These are phyloP conservation scores for Leptonema lineaticorne DNA, from an alignment of 1,140 invertebrate species.

Conservation along the genomic window DNA sequence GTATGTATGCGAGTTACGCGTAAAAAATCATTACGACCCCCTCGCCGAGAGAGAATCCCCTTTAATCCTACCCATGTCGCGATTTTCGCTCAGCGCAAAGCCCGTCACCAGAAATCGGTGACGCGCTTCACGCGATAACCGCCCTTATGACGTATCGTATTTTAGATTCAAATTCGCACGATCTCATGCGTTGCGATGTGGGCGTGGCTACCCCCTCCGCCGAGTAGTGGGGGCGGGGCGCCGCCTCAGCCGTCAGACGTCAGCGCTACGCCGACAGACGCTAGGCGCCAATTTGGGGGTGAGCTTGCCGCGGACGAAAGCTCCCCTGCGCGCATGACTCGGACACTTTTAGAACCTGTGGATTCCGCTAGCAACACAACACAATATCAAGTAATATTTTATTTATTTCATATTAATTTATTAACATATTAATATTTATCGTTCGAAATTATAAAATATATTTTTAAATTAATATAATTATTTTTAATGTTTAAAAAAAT, in stretches of 20 bases:
- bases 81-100: slow-evolving; percentile 38
- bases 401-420: too few relatives aligned
- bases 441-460: too few relatives aligned
- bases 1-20: slow-evolving; percentile 5
- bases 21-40: slow-evolving; percentile 41
- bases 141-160: background rate
- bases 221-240: slow-evolving; percentile 9
- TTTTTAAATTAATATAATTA: too few relatives aligned
- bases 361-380: too few relatives aligned
- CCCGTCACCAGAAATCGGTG: slow-evolving; percentile 30
- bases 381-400: background rate
- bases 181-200: background rate
- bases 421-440: too few relatives aligned
- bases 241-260: slow-evolving; percentile 26
- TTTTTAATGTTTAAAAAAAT: too few relatives aligned
- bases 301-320: slow-evolving; percentile 2
- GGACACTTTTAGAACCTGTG: background rate
- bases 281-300: background rate
- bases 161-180: background rate
- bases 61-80: slow-evolving; percentile 38
- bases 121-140: background rate
- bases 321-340: background rate
- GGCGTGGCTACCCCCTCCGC: slow-evolving; percentile 24
- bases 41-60: slow-evolving; percentile 29
- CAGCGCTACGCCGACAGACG: slow-evolving; percentile 23